Percentiles rank a stretch among this genome's conserved stretches.
Evolutionary conservation across 2,888 invertebrate species (phyloP).

Genomic region (Eretmocerus hayati): DNA sequence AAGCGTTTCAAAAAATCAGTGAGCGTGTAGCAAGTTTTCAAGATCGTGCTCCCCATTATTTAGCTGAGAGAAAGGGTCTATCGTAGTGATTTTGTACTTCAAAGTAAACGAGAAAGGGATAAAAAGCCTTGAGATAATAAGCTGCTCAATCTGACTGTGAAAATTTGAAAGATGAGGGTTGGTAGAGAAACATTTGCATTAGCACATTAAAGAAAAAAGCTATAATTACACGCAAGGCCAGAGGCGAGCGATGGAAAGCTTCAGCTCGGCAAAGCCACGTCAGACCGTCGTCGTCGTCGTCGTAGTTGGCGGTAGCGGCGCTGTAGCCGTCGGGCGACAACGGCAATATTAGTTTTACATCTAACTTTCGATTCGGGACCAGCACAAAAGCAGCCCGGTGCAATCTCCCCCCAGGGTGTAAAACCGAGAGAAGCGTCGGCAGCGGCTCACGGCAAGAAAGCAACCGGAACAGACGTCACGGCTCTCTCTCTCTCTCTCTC

Average conservation of each 20-base stretch:
- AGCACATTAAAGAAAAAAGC: not conserved
- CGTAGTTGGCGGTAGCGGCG: not conserved
- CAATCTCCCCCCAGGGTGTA: slow-evolving; percentile 8
- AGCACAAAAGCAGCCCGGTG: slow-evolving; percentile 9
- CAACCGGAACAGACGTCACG: slow-evolving; percentile 28
- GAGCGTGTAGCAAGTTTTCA: too few species aligned
- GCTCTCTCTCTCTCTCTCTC: not conserved
- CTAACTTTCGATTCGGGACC: slow-evolving; percentile 19
- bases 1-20: too few species aligned
- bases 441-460: slow-evolving; percentile 23
- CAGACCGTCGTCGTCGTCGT: not conserved
- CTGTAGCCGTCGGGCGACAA: slow-evolving; percentile 9
- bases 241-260: not conserved
- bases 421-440: slow-evolving; percentile 3
- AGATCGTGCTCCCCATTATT: not conserved
- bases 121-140: too few species aligned
- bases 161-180: not conserved
- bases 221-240: not conserved
- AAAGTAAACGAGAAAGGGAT: not conserved
- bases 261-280: not conserved
- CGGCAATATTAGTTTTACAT: slow-evolving; percentile 23
- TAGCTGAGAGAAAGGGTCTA: too few species aligned
- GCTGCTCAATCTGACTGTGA: not conserved
- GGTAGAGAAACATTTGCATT: not conserved
- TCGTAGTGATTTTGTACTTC: too few species aligned